phyloP scores from a whole-genome alignment of 2,797 vertebrate species.

The Cyclura pinguis region DNA sequence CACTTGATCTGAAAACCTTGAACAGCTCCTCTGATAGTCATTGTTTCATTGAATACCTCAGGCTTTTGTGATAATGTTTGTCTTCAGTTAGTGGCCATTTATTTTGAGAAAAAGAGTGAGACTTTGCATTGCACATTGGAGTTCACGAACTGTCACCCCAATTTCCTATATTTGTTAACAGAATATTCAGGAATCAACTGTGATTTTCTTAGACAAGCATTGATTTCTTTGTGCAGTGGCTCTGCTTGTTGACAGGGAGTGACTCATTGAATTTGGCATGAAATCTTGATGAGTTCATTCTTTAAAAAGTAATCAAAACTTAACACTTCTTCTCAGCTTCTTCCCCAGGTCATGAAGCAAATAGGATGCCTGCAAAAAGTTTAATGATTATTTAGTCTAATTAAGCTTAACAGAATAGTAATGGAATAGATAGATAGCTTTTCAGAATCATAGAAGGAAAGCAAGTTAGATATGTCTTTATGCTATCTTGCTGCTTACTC shows the following conservation, averaged over 20 bases:
- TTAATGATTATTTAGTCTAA: slow-evolving; percentile 23
- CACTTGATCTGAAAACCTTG: background rate
- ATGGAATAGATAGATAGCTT: background rate
- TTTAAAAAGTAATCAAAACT: background rate
- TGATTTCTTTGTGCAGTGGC: background rate
- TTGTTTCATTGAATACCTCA: background rate
- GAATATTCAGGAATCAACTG: background rate
- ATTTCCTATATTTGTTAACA: slow-evolving; percentile 11
- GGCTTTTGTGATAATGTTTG: slow-evolving; percentile 17
- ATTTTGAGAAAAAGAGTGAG: background rate
- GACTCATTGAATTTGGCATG: background rate
- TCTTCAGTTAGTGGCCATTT: slow-evolving; percentile 7
- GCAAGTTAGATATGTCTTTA: background rate
- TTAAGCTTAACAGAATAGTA: background rate
- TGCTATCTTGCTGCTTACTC: background rate
- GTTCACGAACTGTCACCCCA: background rate
- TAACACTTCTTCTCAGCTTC: background rate
- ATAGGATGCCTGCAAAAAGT: background rate
- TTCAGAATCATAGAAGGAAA: slow-evolving; percentile 11
- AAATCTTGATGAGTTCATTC: slow-evolving; percentile 22
- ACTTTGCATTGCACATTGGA: background rate
- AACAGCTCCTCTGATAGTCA: background rate
- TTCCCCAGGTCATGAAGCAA: background rate
- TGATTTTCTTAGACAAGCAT: background rate
- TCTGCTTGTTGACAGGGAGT: background rate